phyloP scores from a whole-genome alignment of 2,888 invertebrate genomes.

The Brenthis ino region DNA sequence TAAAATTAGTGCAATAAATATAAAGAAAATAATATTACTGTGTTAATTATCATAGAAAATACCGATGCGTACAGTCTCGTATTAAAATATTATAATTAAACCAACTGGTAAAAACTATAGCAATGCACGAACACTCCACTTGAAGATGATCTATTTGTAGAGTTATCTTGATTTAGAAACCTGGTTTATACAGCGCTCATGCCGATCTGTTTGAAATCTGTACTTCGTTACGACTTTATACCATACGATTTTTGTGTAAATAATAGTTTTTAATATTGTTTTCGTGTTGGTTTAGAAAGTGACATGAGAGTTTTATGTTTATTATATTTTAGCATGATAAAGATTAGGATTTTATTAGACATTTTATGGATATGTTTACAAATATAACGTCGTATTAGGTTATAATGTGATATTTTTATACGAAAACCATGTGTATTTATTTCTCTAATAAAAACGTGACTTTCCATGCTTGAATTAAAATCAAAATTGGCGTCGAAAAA shows the following conservation, averaged over 20 bases:
- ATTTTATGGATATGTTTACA: no score
- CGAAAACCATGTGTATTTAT: no score
- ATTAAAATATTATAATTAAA: conserved; percentile 28
- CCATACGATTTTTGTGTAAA: conserved; percentile 3
- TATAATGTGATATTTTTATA: no score
- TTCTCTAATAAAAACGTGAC: no score
- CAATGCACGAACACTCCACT: conserved; percentile 42
- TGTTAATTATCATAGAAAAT: conserved; percentile 22
- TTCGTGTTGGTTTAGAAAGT: background rate
- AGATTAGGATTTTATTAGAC: no score
- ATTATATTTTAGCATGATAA: no score
- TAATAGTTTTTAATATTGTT: conserved; percentile 6
- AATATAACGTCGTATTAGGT: no score
- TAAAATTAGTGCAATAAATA: background rate
- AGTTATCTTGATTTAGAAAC: conserved; percentile 43
- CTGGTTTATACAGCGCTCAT: conserved; percentile 28
- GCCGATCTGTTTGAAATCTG: conserved; percentile 18
- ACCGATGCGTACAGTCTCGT: conserved; percentile 9
- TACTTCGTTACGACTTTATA: conserved; percentile 16
- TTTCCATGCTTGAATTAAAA: no score
- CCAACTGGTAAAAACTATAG: conserved; percentile 18
- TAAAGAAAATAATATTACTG: conserved; percentile 4
- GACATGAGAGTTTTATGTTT: no score
- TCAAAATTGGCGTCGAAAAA: no score
- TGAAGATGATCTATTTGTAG: conserved; percentile 44